These are phyloP conservation scores for Chrysopa pallens DNA, from an alignment of 1,140 invertebrate species.

Conservation along the genomic window DNA sequence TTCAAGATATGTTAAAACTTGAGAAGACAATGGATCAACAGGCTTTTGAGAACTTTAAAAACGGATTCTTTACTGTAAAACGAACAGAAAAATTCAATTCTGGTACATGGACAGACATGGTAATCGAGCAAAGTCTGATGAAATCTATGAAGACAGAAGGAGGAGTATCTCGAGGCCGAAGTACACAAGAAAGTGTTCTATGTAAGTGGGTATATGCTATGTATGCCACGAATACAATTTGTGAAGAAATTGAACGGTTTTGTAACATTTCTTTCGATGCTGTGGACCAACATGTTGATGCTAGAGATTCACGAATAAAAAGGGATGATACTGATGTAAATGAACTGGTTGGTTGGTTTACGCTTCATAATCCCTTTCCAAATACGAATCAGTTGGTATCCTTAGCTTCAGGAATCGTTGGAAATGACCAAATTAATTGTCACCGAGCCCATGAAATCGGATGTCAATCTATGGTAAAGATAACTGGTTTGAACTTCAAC, in stretches of 20 bases:
- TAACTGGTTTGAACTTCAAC: slow-evolving; percentile 13
- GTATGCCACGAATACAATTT: slow-evolving; percentile 11
- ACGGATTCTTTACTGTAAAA: slow-evolving; percentile 16
- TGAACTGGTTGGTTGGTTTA: slow-evolving; percentile 13
- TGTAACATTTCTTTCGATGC: slow-evolving; percentile 15
- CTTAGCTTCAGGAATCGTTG: slow-evolving; percentile 12
- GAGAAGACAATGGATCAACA: slow-evolving; percentile 11
- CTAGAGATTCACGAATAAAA: slow-evolving; percentile 13
- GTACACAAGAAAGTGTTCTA: slow-evolving; percentile 18
- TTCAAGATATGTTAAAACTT: slow-evolving; percentile 20
- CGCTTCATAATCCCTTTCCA: slow-evolving; percentile 11
- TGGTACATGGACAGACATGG: slow-evolving; percentile 21
- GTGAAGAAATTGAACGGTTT: slow-evolving; percentile 13
- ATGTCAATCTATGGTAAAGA: slow-evolving; percentile 11
- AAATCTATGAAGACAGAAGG: slow-evolving; percentile 18
- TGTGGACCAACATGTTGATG: slow-evolving; percentile 19
- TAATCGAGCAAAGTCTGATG: slow-evolving; percentile 21
- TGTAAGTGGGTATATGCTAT: slow-evolving; percentile 15
- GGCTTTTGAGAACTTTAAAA: slow-evolving; percentile 17
- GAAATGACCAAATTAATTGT: slow-evolving; percentile 11
- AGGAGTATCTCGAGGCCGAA: slow-evolving; percentile 17
- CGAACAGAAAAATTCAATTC: slow-evolving; percentile 21
- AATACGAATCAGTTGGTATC: slow-evolving; percentile 13
- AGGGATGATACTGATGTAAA: slow-evolving; percentile 11
- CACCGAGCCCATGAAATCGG: slow-evolving; percentile 13